A percentile compares a stretch with the other conserved stretches of the same genome.
Conservation (phyloP, 2,113 vertebrate species). For the Sinocyclocheilus anophthalmus region DNA sequence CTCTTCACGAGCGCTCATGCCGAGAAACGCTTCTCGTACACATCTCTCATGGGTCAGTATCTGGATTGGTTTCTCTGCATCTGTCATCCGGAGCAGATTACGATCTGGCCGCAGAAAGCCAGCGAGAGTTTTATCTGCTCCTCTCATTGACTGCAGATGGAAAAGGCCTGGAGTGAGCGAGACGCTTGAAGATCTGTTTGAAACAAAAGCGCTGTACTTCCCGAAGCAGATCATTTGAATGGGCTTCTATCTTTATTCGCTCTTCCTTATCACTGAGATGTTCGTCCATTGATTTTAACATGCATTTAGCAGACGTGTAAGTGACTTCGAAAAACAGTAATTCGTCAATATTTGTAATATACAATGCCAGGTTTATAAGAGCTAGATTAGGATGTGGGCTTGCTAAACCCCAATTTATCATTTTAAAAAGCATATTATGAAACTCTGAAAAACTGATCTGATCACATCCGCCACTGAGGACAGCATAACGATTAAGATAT, state of each 20-base stretch:
- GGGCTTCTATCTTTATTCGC: not conserved
- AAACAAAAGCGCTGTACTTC: not conserved
- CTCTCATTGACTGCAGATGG: constrained; percentile 43
- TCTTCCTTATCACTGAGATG: not conserved
- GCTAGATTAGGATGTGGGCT: not conserved
- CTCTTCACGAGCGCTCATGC: not conserved
- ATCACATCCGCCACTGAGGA: not conserved
- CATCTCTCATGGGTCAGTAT: constrained; percentile 48
- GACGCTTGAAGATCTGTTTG: not conserved
- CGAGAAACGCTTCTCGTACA: too few species aligned
- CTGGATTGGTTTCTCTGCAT: constrained; percentile 4
- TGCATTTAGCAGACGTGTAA: not conserved
- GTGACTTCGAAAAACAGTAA: not conserved
- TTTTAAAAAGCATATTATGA: not conserved
- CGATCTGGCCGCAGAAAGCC: not conserved
- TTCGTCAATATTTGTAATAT: not conserved
- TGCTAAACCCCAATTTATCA: not conserved
- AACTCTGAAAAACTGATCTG: not conserved
- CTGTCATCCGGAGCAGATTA: constrained; percentile 40
- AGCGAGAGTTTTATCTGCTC: constrained; percentile 40
- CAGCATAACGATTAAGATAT: not conserved
- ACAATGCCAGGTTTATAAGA: not conserved
- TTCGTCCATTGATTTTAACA: not conserved
- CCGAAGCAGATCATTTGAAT: constrained; percentile 1
- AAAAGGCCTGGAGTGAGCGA: not conserved